Conservation (phyloP, 2,797 vertebrate species). For the Arrhamphus sclerolepis region DNA sequence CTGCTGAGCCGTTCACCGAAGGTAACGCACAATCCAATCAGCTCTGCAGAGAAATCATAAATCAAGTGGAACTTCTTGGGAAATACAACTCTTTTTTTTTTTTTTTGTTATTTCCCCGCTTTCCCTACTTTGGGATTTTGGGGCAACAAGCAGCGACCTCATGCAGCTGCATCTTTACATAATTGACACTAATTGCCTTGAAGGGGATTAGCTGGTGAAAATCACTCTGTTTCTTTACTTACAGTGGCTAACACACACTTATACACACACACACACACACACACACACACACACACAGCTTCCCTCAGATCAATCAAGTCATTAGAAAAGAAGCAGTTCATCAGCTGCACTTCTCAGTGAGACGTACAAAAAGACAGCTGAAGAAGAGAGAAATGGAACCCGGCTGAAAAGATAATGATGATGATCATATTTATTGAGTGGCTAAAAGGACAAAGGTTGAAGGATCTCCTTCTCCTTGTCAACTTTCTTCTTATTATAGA, state of each 20-base stretch:
- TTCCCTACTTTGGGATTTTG: conserved; percentile 45
- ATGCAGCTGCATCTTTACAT: conserved; percentile 76
- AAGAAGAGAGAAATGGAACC: conserved; percentile 39
- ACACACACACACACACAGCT: conserved; percentile 20
- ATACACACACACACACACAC: conserved; percentile 19
- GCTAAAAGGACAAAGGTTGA: conserved; percentile 7
- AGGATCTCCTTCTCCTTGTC: conserved; percentile 24
- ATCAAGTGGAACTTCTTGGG: conserved; percentile 43
- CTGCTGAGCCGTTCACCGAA: conserved; percentile 41
- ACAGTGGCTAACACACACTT: conserved; percentile 67
- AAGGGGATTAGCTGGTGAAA: conserved; percentile 77
- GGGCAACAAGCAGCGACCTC: conserved; percentile 51
- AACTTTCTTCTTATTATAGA: conserved; percentile 24
- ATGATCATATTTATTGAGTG: conserved; percentile 60
- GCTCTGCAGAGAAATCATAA: conserved; percentile 30
- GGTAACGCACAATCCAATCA: conserved; percentile 41
- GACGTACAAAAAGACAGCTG: conserved; percentile 57
- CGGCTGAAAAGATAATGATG: conserved; percentile 44
- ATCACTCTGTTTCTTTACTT: conserved; percentile 59
- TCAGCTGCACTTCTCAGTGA: conserved; percentile 67
- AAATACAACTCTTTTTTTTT: conserved; percentile 29
- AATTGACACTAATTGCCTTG: conserved; percentile 81
- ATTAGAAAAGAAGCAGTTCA: conserved; percentile 74
- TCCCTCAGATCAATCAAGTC: conserved; percentile 76
- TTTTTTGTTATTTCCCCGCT: conserved; percentile 38